Evolutionary conservation across 2,888 invertebrate species (phyloP).

Genomic region (Epirrhoe alternata): DNA sequence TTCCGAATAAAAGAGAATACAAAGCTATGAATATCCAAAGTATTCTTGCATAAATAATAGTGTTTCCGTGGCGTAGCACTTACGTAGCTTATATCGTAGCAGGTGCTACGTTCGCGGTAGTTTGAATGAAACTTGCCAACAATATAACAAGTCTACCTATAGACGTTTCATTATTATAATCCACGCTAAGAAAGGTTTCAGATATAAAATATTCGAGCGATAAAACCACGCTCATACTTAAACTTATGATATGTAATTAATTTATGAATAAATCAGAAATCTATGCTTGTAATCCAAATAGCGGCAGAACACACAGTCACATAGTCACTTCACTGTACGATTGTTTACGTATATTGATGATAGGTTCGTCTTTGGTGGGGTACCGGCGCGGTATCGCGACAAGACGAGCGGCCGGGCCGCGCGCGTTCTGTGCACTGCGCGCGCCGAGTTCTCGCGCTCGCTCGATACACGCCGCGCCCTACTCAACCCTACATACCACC

Average conservation of each 20-base stretch:
- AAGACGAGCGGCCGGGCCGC: slow-evolving; percentile 68
- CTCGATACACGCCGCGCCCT: slow-evolving; percentile 75
- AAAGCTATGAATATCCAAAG: slow-evolving; percentile 22
- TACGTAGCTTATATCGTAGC: slow-evolving; percentile 55
- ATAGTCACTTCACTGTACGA: slow-evolving; percentile 38
- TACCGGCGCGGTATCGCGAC: slow-evolving; percentile 42
- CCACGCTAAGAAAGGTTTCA: slow-evolving; percentile 15
- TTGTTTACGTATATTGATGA: slow-evolving; percentile 36
- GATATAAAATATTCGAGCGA: slow-evolving; percentile 25
- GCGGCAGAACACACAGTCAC: slow-evolving; percentile 33
- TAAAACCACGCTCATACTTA: slow-evolving; percentile 26
- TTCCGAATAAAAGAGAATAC: slow-evolving; percentile 6
- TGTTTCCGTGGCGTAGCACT: slow-evolving; percentile 44
- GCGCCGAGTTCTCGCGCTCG: slow-evolving; percentile 60
- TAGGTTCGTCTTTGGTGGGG: slow-evolving; percentile 56
- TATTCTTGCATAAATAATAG: slow-evolving; percentile 42
- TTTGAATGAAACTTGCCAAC: slow-evolving; percentile 57
- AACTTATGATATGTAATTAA: slow-evolving; percentile 27
- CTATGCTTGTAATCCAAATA: slow-evolving; percentile 15
- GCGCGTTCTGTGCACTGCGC: slow-evolving; percentile 69
- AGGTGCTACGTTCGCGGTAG: slow-evolving; percentile 56
- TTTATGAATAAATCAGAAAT: slow-evolving; percentile 22
- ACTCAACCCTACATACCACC: slow-evolving; percentile 74
- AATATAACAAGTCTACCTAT: slow-evolving; percentile 26
- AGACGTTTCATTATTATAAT: slow-evolving; percentile 17